Base-by-base conservation (phyloP, 1,140 invertebrate genomes). In the Druon quercuslanigerum region DNA sequence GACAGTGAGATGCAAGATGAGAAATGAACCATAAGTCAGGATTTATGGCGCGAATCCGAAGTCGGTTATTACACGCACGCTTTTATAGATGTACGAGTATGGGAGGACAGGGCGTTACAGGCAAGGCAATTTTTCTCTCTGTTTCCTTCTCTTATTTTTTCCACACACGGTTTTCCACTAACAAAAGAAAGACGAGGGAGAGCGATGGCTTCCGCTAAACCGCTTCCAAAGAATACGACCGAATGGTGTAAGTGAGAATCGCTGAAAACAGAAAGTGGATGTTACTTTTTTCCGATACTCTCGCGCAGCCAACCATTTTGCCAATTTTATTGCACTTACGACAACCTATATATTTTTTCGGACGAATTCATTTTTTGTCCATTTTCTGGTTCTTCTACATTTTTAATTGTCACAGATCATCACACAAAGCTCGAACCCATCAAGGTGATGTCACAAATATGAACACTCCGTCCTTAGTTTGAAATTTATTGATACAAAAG, bases 201-300 rank as follows among this genome's bases (percentile, higher is more conserved):
- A 66, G 16, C 60, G 60, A 66, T 66, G 60, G 60, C 60, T 66
- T 66, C 60, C 60, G 54, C 54, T 56, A 56, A 56, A 56, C 54
- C 54, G 60, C 60, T 66, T 66, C 33, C 25, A 66, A 40, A 66
- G 60, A 66, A 66, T 66, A n/a, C 60, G 33, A 14, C 60, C 33
- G 60, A 66, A 33, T 66, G 60, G 60, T 66, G 60, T 66, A 66
- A 66, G 60, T 66, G 60, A 66, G 60, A 66, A 66, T 66, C 33
- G 60, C 60, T 66, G 60, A 66, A 66, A 66, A 66, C 60, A 66
- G 60, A 66, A 66, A 66, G 60, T 66, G 60, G 60, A 66, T 66
- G 60, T 66, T 66, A 66, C 60, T 66, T 66, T 66, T 66, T 66
- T 66, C 60, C 60, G 60, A 33, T 66, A 66, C 60, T 66, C 60